A percentile compares a stretch with the other conserved stretches of the same genome.
Conservation (phyloP, 2,113 vertebrate species). For the Columba livia region DNA sequence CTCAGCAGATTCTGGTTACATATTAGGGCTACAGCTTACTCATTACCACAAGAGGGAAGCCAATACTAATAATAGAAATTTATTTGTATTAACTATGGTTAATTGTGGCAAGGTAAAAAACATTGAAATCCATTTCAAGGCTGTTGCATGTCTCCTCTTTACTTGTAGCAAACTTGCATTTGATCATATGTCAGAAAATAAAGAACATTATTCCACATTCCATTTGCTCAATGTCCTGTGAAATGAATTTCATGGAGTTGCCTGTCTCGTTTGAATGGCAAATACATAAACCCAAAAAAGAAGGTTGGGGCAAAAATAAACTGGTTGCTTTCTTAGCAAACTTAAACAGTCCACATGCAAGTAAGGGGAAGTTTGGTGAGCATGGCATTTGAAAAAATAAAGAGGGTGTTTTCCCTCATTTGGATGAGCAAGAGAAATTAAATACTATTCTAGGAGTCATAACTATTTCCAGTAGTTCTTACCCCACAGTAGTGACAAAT, state of each 20-base stretch:
- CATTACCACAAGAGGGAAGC: conserved; percentile 55
- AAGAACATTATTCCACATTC: conserved; percentile 31
- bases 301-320: background rate
- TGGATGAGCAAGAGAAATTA: conserved; percentile 36
- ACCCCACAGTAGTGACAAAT: background rate
- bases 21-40: background rate
- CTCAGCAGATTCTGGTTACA: background rate
- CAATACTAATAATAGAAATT: conserved; percentile 28
- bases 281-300: background rate
- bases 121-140: background rate
- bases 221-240: conserved; percentile 29
- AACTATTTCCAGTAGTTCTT: background rate
- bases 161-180: background rate
- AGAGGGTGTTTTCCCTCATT: conserved; percentile 6
- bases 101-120: background rate
- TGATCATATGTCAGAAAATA: background rate
- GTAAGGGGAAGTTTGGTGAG: background rate
- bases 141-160: background rate
- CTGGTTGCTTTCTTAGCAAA: background rate
- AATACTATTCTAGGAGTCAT: background rate
- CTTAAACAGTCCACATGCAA: background rate
- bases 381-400: background rate
- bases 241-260: conserved; percentile 40
- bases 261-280: conserved; percentile 3
- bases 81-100: background rate